Percentiles rank a stretch among this genome's conserved stretches.
Evolutionary conservation across 2,888 invertebrate species (phyloP).

Genomic region (Salpingus planirostris): DNA sequence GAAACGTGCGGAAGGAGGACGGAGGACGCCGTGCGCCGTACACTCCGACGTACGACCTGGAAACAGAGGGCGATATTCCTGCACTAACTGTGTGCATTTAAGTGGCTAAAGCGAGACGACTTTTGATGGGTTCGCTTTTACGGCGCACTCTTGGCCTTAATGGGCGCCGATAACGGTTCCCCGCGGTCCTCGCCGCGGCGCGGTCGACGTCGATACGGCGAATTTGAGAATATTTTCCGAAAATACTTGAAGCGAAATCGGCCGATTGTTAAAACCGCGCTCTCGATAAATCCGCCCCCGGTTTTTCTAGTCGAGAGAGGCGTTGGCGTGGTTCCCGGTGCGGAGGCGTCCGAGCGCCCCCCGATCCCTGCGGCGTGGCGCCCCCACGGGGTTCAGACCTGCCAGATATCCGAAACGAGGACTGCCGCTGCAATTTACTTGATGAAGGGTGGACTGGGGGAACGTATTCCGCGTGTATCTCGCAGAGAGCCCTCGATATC

Average conservation of each 20-base stretch:
- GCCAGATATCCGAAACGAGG: constrained; percentile 41
- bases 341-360: no score
- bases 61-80: constrained; percentile 12
- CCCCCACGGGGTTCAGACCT: constrained; percentile 37
- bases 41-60: constrained; percentile 6
- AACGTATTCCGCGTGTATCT: constrained; percentile 10
- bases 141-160: constrained; percentile 34
- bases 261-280: no score
- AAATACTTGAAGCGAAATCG: no score
- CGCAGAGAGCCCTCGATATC: no score
- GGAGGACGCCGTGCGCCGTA: constrained; percentile 7
- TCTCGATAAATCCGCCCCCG: no score
- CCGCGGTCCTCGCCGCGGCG: constrained; percentile 9
- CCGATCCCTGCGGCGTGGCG: constrained; percentile 18
- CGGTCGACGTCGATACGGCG: background rate
- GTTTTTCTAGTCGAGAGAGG: no score
- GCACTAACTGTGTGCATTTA: constrained; percentile 28
- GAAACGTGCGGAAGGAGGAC: constrained; percentile 9
- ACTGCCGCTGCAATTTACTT: constrained; percentile 41
- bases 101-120: constrained; percentile 35
- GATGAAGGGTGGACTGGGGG: constrained; percentile 39
- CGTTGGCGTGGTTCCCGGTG: no score
- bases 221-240: background rate
- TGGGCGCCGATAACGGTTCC: constrained; percentile 29
- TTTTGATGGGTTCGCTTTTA: constrained; percentile 37